Evolutionary conservation across 2,113 vertebrate genomes (phyloP).

Genomic region (Rhabdomys dilectus): DNA sequence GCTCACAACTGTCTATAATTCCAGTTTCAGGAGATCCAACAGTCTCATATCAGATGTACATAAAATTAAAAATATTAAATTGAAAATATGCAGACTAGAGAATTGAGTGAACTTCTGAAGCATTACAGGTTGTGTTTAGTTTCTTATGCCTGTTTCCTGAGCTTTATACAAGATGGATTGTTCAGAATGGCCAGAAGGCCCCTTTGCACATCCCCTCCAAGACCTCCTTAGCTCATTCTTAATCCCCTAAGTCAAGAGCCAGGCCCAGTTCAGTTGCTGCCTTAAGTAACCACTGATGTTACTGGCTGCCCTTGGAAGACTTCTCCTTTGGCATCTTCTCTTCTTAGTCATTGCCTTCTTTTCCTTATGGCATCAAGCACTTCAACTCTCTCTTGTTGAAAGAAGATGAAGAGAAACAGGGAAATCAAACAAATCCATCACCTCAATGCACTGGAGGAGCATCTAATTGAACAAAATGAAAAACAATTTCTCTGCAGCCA

Average conservation of each 20-base stretch:
- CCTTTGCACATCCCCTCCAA: not conserved
- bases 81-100: not conserved
- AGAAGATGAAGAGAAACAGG: slow-evolving; percentile 47
- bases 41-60: no score
- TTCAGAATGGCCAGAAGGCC: not conserved
- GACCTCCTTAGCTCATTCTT: not conserved
- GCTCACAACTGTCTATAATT: no score
- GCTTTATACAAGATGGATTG: not conserved
- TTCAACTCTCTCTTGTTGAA: slow-evolving; percentile 5
- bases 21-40: no score
- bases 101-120: not conserved
- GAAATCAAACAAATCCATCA: slow-evolving; percentile 49
- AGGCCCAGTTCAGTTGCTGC: not conserved
- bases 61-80: no score
- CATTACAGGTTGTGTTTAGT: not conserved
- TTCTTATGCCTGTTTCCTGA: not conserved
- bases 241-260: not conserved
- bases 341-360: not conserved
- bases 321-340: not conserved
- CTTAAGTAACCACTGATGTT: not conserved
- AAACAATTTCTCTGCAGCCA: slow-evolving; percentile 58
- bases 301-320: not conserved
- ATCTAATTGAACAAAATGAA: slow-evolving; percentile 65
- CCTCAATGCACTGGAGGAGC: slow-evolving; percentile 4
- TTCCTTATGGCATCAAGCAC: not conserved